These are phyloP conservation scores for Thumatha senex DNA, from an alignment of 2,888 invertebrate genomes.

Conservation along the genomic window DNA sequence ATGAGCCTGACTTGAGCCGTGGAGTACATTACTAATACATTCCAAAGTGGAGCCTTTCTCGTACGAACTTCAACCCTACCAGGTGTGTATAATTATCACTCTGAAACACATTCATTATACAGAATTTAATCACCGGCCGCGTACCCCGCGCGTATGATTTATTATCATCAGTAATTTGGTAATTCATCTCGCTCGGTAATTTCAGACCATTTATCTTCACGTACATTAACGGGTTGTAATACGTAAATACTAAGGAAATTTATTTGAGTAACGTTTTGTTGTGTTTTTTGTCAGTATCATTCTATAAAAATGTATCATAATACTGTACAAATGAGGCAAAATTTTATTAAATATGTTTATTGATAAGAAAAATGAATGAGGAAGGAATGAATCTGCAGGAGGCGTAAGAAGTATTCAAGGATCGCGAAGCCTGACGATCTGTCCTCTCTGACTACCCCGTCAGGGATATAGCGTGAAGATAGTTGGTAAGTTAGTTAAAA, in stretches of 20 bases:
- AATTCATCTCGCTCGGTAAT: conserved; percentile 29
- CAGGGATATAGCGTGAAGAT: too few species aligned
- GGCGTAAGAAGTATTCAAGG: too few species aligned
- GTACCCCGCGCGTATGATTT: conserved; percentile 25
- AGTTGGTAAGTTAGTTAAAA: too few species aligned
- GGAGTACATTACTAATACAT: too few species aligned
- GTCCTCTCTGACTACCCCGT: too few species aligned
- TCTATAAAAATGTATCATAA: background rate
- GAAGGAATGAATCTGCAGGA: too few species aligned
- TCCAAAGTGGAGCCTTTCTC: too few species aligned
- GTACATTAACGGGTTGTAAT: conserved; percentile 18
- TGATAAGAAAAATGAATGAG: too few species aligned
- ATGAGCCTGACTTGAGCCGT: too few species aligned
- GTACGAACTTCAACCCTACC: too few species aligned
- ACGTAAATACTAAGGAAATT: background rate
- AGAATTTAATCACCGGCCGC: conserved; percentile 9
- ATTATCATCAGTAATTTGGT: conserved; percentile 28
- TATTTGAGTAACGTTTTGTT: background rate
- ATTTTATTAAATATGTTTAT: background rate
- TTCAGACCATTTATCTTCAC: conserved; percentile 27
- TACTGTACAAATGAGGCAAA: background rate
- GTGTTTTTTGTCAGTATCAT: background rate
- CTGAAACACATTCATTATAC: conserved; percentile 5
- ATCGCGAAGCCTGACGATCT: too few species aligned
- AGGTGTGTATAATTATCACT: background rate